Conservation (phyloP, 2,888 invertebrate species). For the Venusia cambrica region DNA sequence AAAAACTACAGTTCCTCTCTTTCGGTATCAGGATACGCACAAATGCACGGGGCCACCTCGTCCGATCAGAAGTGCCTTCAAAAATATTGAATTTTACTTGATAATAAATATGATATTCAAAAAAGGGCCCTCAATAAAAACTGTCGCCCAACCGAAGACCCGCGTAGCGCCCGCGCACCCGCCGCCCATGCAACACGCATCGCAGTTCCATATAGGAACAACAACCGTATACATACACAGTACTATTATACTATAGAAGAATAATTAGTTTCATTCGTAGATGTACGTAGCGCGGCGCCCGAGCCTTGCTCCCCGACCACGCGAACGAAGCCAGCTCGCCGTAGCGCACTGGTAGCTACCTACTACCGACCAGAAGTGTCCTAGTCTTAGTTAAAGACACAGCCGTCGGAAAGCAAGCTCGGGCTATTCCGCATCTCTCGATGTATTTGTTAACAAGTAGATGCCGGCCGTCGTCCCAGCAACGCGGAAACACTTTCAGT, state of each 20-base stretch:
- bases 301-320: conserved; percentile 37
- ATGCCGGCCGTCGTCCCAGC: conserved; percentile 64
- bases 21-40: conserved; percentile 59
- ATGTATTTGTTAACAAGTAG: conserved; percentile 79
- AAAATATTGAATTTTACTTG: conserved; percentile 88
- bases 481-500: conserved; percentile 59
- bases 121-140: conserved; percentile 95
- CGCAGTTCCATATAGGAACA: conserved; percentile 62
- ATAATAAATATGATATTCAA: conserved; percentile 85
- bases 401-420: conserved; percentile 37
- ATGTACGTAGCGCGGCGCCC: conserved; percentile 68
- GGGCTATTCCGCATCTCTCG: conserved; percentile 54
- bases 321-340: conserved; percentile 7
- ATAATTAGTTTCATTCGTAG: conserved; percentile 81
- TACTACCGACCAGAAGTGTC: too few species aligned
- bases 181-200: conserved; percentile 51
- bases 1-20: conserved; percentile 42
- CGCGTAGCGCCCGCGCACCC: conserved; percentile 57
- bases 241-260: conserved; percentile 79
- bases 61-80: conserved; percentile 98
- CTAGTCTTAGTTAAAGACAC: background rate
- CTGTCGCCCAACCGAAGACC: conserved; percentile 85
- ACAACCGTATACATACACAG: conserved; percentile 72
- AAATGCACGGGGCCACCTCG: conserved; percentile 94
- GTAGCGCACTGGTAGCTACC: too few species aligned